Evolutionary conservation across 2,113 vertebrate species (phyloP).

Genomic region (Colinus virginianus): DNA sequence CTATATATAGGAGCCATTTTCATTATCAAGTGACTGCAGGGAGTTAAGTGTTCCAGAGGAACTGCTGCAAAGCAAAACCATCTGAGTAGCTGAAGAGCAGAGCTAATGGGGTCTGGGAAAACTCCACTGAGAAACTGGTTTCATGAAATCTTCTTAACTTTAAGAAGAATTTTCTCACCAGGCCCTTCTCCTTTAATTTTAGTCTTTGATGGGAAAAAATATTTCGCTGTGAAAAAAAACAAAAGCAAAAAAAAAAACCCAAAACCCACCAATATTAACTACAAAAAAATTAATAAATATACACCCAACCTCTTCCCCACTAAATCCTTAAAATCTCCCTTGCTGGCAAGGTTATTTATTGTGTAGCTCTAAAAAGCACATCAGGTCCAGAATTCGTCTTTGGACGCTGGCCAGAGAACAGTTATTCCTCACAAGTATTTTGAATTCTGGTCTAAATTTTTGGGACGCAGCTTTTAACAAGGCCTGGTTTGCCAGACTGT

Average conservation of each 20-base stretch:
- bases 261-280: not conserved
- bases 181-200: not conserved
- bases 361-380: not conserved
- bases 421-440: not conserved
- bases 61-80: not conserved
- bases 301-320: accelerated
- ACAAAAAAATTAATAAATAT: not conserved
- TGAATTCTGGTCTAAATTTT: not conserved
- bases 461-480: not conserved
- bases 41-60: constrained; percentile 9
- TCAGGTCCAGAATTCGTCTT: not conserved
- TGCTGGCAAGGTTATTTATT: not conserved
- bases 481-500: not conserved
- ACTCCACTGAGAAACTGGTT: not conserved
- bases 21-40: not conserved
- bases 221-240: not conserved
- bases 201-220: not conserved
- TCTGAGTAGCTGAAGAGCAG: not conserved
- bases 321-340: not conserved
- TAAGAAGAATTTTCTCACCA: not conserved
- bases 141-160: not conserved
- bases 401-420: not conserved
- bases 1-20: not conserved
- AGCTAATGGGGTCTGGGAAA: not conserved
- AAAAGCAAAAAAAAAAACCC: too few species aligned